Base-by-base conservation (phyloP, 2,797 vertebrate genomes). In the Gastrophryne carolinensis region DNA sequence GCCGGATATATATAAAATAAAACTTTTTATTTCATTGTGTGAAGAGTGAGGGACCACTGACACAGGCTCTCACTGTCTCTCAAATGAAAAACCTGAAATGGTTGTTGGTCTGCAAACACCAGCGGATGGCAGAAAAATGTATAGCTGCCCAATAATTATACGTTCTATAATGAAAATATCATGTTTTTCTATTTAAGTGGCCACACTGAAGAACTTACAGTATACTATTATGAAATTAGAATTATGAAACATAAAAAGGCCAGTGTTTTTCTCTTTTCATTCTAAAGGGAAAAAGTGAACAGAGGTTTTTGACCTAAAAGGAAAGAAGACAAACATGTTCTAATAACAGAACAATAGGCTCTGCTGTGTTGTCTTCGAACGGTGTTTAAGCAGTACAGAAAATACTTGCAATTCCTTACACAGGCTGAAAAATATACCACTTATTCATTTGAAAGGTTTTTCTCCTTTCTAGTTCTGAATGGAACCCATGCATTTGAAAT, bases 401-500 rank as follows among this genome's bases (percentile, higher is more conserved):
- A 77, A 63, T 34, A 63, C 49, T 70, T 63, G 65, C 65, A 44
- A 70, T 70, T 77, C 65, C 58, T 70, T 41, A 63, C 37, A 76
- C 66, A 70, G 66, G 64, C 66, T 52, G 27, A 50, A 77, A 70
- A 77, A 77, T 77, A 69, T 70, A 70, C 66, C 74, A 70, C 74
- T 77, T 71, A 77, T 70, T 58, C 66, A 77, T 77, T 77, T 34
- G 75, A 79, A 81, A 77, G 78, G 79, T 67, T 81, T 79, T 79
- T 75, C 79, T 72, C 75, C 77, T 78, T 79, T 64, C 47, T 49
- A 54, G 27, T 0, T 58, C 80, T 82, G 81, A 85, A 79, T 72
- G 81, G 84, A 80, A 81, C 83, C 81, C 81, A 75, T 54, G 79
- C 78, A 82, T 81, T 82, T 73, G 78, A 80, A 82, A 84, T 81